Base-by-base conservation (phyloP, 1,140 invertebrate species). In the Helicoverpa zea region DNA sequence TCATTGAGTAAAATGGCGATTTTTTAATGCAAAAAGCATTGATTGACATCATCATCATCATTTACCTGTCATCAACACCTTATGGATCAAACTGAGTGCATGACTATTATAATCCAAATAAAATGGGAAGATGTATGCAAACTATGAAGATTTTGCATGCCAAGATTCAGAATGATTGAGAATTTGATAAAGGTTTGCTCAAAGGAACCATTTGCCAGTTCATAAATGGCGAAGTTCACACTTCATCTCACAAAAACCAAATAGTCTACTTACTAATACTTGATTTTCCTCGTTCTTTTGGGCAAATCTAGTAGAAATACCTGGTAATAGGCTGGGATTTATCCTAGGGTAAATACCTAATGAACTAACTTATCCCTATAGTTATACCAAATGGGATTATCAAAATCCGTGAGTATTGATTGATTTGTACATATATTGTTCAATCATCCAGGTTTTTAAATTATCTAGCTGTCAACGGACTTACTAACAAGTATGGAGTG, bases 321-420 rank as follows among this genome's bases (percentile, higher is more conserved):
- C 68, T 72, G 68, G 68, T 52, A 72, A 52, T 72, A 51, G 47
- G 68, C 49, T 72, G 68, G 30, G 63, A 68, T n/a, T 30, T 51
- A 23, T 52, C 16, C 10, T 72, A 72, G 68, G 68, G 68, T 72
- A 52, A 72, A 72, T 23, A 72, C 68, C 23, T 72, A 72, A 72
- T 72, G n/a, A 23, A 52, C 13, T 29, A 52, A 72, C 68, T 72
- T 72, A 52, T 72, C 68, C 49, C 68, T 72, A 30, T 72, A 72
- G 68, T 72, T 72, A 72, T 72, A 72, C 68, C 68, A 52, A 12
- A 47, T 72, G 68, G 68, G 68, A 72, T 72, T 72, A 72, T 52
- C 49, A 52, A 51, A 72, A 18, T 18, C 49, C 68, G 68, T 72
- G 68, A 72, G 68, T 72, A 72, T 72, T 72, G 16, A 51, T n/a